Evolutionary conservation across 2,888 invertebrate genomes (phyloP).

Genomic region (Leuctra nigra): DNA sequence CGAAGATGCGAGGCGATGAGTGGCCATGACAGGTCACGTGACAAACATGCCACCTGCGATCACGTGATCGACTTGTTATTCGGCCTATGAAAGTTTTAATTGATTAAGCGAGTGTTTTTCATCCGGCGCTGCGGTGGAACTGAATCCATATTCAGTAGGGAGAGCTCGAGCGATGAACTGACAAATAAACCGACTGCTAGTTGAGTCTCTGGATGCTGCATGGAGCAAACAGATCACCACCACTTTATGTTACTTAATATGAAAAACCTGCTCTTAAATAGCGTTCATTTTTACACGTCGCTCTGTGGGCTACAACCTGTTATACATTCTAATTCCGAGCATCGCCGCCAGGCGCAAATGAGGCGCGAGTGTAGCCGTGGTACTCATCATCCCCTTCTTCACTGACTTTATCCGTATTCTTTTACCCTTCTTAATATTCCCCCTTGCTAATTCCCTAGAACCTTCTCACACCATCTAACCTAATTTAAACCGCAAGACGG

Average conservation of each 20-base stretch:
- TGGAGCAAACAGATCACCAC: constrained; percentile 12
- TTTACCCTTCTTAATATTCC: constrained; percentile 25
- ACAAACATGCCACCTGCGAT: constrained; percentile 3
- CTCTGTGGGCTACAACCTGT: constrained; percentile 23
- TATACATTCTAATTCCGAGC: constrained; percentile 26
- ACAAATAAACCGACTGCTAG: constrained; percentile 15
- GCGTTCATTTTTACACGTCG: constrained; percentile 15
- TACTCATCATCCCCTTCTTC: constrained; percentile 20
- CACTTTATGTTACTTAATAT: constrained; percentile 23
- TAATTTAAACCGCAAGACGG: constrained; percentile 27
- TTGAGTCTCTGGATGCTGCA: constrained; percentile 14
- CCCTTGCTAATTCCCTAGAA: constrained; percentile 24
- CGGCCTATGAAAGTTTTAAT: neutral
- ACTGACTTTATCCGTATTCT: constrained; percentile 19
- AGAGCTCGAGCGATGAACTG: neutral
- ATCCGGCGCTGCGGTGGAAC: too few relatives aligned
- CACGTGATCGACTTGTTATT: neutral
- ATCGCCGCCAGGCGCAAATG: constrained; percentile 21
- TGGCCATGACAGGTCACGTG: constrained; percentile 9
- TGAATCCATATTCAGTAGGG: too few relatives aligned
- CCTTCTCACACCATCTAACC: constrained; percentile 25
- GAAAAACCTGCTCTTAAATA: constrained; percentile 20
- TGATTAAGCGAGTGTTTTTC: neutral
- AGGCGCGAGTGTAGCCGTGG: constrained; percentile 19
- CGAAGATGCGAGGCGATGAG: neutral